Base-by-base conservation (phyloP, 2,113 vertebrate species). In the Peromyscus maniculatus region DNA sequence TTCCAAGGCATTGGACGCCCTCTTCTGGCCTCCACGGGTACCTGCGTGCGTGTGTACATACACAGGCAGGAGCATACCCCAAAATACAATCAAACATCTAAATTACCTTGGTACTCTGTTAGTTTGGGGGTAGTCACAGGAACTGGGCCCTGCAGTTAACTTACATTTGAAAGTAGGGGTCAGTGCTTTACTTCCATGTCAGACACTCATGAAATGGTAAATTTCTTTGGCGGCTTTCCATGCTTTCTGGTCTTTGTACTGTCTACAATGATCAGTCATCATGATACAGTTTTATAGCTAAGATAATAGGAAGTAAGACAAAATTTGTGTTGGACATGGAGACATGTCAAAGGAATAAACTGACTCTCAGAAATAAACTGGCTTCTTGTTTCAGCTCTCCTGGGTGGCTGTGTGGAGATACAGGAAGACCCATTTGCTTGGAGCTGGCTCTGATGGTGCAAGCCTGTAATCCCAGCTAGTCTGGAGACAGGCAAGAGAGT, bases 311-410 rank as follows among this genome's bases (percentile, higher is more conserved):
- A 93, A 88, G 83, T 72, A 83, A 75, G 46, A n/a, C 17, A 39
- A 26, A 67, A 66, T 93, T 12, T 91, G 22, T 92, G 33, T 43
- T 84, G 36, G 75, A 10, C 46, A 66, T 49, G 36, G 71, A n/a
- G 46, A 55, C 74, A 26, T 0, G 0, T 39, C 72, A 87, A 86
- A 36, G 55, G 66, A 46, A 15, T 55, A 55, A 55, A 55, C 55
- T 55, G 55, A 12, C 52, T 94, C 89, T 89, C 77, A 89, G 86
- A 78, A 94, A 16, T 89, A 91, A 92, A 55, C 46, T 59, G 46
- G 66, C 66, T 72, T 59, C 91, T 49, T 69, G 12, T 66, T 59
- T 67, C 77, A 75, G 11, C 21, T 79, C 59, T 36, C 52, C 52
- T 46, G 31, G 49, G 55, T 64, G 31, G 43, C 2, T 31, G 49